Conservation (phyloP, 1,140 invertebrate genomes). For the Conopomorpha cramerella region DNA sequence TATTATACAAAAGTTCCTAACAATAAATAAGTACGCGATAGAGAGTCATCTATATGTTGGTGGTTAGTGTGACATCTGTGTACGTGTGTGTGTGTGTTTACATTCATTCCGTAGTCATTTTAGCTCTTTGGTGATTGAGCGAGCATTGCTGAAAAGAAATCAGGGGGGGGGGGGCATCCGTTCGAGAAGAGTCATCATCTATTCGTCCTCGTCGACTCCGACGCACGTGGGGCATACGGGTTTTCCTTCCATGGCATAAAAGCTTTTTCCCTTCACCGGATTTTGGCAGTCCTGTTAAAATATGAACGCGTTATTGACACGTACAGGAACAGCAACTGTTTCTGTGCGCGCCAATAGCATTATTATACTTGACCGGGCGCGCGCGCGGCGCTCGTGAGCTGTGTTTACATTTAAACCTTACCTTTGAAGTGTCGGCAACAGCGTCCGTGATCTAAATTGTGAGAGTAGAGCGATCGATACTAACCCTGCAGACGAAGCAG, state of each 20-base stretch:
- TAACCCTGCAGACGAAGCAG: slow-evolving; percentile 99
- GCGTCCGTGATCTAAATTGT: not conserved
- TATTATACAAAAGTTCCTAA: slow-evolving; percentile 35
- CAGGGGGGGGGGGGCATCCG: slow-evolving; percentile 28
- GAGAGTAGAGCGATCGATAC: slow-evolving; percentile 39
- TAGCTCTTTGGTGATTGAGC: slow-evolving; percentile 3
- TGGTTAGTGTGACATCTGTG: slow-evolving; percentile 11
- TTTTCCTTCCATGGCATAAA: slow-evolving; percentile 93
- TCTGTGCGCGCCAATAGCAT: too few relatives aligned
- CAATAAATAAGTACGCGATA: slow-evolving; percentile 21
- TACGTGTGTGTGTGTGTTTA: slow-evolving; percentile 14
- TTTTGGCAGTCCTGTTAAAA: slow-evolving; percentile 86
- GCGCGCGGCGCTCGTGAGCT: slow-evolving; percentile 12
- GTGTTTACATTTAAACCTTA: slow-evolving; percentile 4
- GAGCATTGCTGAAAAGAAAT: slow-evolving; percentile 56
- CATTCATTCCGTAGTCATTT: slow-evolving; percentile 19
- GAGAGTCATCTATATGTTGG: slow-evolving; percentile 14
- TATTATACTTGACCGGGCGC: slow-evolving; percentile 43
- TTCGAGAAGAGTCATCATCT: slow-evolving; percentile 50
- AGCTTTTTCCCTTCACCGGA: slow-evolving; percentile 89
- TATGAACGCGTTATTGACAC: too few relatives aligned
- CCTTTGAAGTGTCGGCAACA: not conserved
- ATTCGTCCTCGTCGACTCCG: slow-evolving; percentile 85
- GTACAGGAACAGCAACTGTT: too few relatives aligned
- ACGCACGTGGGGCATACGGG: slow-evolving; percentile 89